Evolutionary conservation across 2,888 invertebrate genomes (phyloP), one percentile per base, ranked within the genome.

Genomic region (Gymnosoma rotundatum): DNA sequence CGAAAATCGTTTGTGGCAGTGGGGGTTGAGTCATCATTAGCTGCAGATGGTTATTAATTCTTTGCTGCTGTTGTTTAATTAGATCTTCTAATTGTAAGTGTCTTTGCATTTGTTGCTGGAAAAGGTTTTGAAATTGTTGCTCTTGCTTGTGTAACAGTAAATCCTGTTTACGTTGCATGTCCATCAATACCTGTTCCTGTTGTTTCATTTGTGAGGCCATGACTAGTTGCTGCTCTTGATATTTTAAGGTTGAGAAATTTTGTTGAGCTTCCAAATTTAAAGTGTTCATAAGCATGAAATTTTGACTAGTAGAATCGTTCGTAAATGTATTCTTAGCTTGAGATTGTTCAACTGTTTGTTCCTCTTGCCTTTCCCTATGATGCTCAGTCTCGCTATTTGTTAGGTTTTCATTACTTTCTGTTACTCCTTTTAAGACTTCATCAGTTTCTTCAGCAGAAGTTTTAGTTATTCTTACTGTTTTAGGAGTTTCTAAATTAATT

Each of bases 151-250:
- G 87, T 4, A 91, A 64, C 5, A 91, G 69, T 0, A 86, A 73
- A 18, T 91, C 90, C 81, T 92, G 92, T 9, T 89, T 89, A 12
- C 88, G 88, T 83, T 92, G 92, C 92, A 92, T 92, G 50, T 92
- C 91, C 12, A 90, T 50, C 18, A 92, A 81, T 0, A 90, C 89
- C 0, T 85, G 83, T 83, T 92, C 92, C 81, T 92, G 92, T 42
- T 87, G 89, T 78, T 91, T 92, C 90, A 92, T 90, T 84, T 92
- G 92, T 0, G 89, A 81, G 0, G 91, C 92, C 63, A 92, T 88
- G 7, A 88, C 78, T 36, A 92, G 64, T 74, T 92, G 92, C 0
- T 91, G 86, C 74, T 92, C 91, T 83, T 92, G 92, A 79, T 92
- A 92, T 75, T 92, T 90, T 21, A 92, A 63, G 0, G 88, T 87